Evolutionary conservation across 2,888 invertebrate genomes (phyloP).

Genomic region (Esperia sulphurella): DNA sequence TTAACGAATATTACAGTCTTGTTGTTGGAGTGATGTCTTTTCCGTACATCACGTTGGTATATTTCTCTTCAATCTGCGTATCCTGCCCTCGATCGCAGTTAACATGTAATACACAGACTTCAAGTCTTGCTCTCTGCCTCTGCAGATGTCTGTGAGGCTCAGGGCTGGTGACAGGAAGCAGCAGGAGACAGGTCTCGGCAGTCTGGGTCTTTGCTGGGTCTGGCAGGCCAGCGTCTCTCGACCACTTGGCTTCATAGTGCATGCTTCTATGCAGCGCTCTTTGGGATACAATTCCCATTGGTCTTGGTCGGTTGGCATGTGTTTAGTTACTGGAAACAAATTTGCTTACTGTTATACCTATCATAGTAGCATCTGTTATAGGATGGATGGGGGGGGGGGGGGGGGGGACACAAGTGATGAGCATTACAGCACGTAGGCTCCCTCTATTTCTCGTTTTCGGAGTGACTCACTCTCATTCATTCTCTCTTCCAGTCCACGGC

Average conservation of each 20-base stretch:
- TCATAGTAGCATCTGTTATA: too few species aligned
- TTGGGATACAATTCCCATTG: constrained; percentile 2
- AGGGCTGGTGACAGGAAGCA: constrained; percentile 28
- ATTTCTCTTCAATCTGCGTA: constrained; percentile 48
- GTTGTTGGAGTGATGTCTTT: neutral
- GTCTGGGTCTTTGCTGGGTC: constrained; percentile 15
- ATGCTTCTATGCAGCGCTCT: constrained; percentile 25
- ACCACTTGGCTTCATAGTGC: constrained; percentile 58
- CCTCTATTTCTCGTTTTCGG: too few species aligned
- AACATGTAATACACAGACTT: constrained; percentile 51
- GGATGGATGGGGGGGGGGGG: too few species aligned
- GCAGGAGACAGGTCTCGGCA: neutral
- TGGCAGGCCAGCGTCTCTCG: constrained; percentile 39
- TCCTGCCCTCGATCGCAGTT: constrained; percentile 58
- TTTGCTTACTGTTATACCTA: too few species aligned
- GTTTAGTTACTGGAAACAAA: constrained; percentile 40
- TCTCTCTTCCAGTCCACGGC: too few species aligned
- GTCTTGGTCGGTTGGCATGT: constrained; percentile 29
- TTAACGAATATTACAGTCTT: too few species aligned
- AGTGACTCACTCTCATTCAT: too few species aligned
- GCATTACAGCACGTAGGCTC: too few species aligned
- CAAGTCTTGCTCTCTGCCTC: constrained; percentile 44
- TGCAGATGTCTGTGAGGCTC: constrained; percentile 47
- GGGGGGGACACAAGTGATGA: too few species aligned
- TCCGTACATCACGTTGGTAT: constrained; percentile 14